Conservation (phyloP, 2,888 invertebrate species). For the Drosophila meridiana region DNA sequence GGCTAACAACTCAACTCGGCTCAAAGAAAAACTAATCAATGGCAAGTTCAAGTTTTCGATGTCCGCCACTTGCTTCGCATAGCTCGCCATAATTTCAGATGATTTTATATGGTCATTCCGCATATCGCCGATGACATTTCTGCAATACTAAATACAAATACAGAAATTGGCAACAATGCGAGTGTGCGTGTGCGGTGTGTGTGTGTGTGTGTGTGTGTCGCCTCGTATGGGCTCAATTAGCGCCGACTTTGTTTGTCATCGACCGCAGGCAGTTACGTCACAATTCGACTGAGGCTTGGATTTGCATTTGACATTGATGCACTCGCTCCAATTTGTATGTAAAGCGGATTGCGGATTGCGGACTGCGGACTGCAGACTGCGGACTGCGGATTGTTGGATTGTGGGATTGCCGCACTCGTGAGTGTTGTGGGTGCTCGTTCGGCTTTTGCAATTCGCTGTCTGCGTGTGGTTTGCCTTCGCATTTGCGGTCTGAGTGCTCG, state of each 20-base stretch:
- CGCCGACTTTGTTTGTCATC: constrained; percentile 32
- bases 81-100: constrained; percentile 37
- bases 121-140: constrained; percentile 24
- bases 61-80: constrained; percentile 35
- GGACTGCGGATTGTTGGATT: constrained; percentile 12
- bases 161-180: background rate
- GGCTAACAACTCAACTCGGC: constrained; percentile 16
- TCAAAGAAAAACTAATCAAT: constrained; percentile 18
- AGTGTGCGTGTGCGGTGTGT: background rate
- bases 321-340: constrained; percentile 79
- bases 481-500: constrained; percentile 62
- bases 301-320: constrained; percentile 77
- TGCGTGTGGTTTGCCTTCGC: constrained; percentile 49
- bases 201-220: constrained; percentile 2
- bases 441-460: constrained; percentile 52
- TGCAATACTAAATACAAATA: constrained; percentile 10
- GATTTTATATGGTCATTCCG: constrained; percentile 36
- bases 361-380: background rate
- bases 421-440: constrained; percentile 72
- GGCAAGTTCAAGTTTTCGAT: constrained; percentile 41
- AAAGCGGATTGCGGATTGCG: constrained; percentile 49
- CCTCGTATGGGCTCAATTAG: constrained; percentile 32
- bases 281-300: constrained; percentile 32
- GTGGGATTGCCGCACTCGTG: constrained; percentile 41
- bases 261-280: constrained; percentile 54